Base-by-base conservation (phyloP, 1,140 invertebrate genomes). In the Lethocerus indicus region DNA sequence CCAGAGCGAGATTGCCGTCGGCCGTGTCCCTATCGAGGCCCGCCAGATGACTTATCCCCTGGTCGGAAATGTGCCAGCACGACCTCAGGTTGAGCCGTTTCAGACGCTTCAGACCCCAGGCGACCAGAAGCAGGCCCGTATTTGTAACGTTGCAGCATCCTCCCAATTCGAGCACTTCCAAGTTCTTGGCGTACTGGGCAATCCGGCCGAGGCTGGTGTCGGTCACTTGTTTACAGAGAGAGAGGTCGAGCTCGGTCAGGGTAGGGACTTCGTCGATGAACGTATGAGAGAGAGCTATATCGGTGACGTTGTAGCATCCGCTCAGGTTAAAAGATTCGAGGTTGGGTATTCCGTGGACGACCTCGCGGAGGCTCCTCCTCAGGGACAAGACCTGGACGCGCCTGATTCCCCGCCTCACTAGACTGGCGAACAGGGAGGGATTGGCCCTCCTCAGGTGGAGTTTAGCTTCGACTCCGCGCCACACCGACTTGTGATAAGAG, bases 181-280 rank as follows among this genome's bases (percentile, higher is more conserved):
- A 69, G 63, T 91, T 91, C 64, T 81, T 81, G n/a, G 92, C 64
- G 58, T 76, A 78, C 59, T 88, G 79, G 2, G 86, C 82, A 61
- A 94, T 91, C 57, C 79, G 71, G 7, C 78, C 76, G 3, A 94
- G 69, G 24, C 84, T 83, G 1, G 75, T 76, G 64, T 95, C 90
- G 1, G 87, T 89, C 18, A 95, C 79, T 68, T 93, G 89, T 66
- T 96, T 96, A 68, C 92, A 96, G 40, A 95, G 69, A 3, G 86
- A 90, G 12, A 96, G 70, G 63, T 95, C 87, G 28, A 95, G 70
- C 49, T 79, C 72, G 40, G 78, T 83, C 2, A 95, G 68, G 14
- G 76, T 74, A 24, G 79, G 75, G 47, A 81, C 66, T 50, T 87
- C 80, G 12, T 76, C 69, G 27, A 73, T 70, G 58, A 94, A 82